These are phyloP conservation scores for Macrobrachium nipponense DNA, from an alignment of 1,140 invertebrate genomes.

Conservation along the genomic window DNA sequence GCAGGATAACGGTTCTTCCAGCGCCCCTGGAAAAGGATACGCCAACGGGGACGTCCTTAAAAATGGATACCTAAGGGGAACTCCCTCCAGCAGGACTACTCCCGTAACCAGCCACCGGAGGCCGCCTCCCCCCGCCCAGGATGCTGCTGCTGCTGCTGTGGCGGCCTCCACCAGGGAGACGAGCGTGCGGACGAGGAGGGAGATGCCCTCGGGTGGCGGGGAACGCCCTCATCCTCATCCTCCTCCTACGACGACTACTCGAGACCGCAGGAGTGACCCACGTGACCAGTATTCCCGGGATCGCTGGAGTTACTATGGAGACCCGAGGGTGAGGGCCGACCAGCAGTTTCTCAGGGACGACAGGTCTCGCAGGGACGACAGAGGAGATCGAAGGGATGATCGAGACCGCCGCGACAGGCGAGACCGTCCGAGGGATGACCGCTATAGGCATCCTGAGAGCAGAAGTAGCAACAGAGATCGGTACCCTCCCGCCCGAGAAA, in stretches of 20 bases:
- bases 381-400: not conserved
- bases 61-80: no score
- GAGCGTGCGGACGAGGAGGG: not conserved
- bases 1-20: not conserved
- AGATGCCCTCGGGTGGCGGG: not conserved
- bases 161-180: no score
- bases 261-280: not conserved
- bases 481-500: not conserved
- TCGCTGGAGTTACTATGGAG: slow-evolving; percentile 45
- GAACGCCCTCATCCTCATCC: not conserved
- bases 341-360: slow-evolving; percentile 24
- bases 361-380: not conserved
- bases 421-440: no score
- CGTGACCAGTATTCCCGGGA: not conserved
- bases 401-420: not conserved
- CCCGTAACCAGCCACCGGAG: no score
- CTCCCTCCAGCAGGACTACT: no score
- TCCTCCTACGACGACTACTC: no score
- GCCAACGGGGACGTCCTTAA: no score
- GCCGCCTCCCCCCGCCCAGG: no score
- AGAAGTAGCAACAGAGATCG: not conserved
- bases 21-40: no score
- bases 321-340: slow-evolving; percentile 15
- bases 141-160: no score
- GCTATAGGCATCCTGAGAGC: not conserved